Conservation (phyloP, 2,113 vertebrate species). For the Neoarius graeffei region DNA sequence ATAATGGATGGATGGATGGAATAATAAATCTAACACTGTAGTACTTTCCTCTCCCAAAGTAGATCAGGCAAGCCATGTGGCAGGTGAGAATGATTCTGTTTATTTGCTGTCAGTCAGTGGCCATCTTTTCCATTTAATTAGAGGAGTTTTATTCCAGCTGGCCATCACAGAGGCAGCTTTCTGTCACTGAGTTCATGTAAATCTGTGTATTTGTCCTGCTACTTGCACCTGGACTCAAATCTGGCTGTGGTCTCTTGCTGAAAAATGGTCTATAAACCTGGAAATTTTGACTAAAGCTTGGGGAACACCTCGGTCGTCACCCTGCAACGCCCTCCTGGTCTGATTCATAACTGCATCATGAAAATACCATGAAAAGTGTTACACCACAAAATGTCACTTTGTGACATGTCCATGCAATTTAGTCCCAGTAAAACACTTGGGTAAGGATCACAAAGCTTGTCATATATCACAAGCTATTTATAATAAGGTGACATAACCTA, state of each 20-base stretch:
- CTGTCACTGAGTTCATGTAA: constrained; percentile 61
- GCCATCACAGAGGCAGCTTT: constrained; percentile 71
- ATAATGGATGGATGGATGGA: too few species aligned
- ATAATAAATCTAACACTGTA: not conserved
- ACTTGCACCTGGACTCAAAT: constrained; percentile 41
- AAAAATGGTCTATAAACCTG: constrained; percentile 37
- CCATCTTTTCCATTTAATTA: constrained; percentile 65
- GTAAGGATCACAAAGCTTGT: constrained; percentile 13
- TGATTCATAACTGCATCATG: constrained; percentile 49
- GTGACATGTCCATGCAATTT: constrained; percentile 30
- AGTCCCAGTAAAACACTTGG: constrained; percentile 2
- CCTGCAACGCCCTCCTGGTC: constrained; percentile 31
- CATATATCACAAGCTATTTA: constrained; percentile 14
- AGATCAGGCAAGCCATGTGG: constrained; percentile 66
- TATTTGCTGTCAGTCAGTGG: constrained; percentile 68
- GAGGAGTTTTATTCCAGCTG: constrained; percentile 63
- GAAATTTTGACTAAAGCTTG: constrained; percentile 47
- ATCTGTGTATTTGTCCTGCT: constrained; percentile 39
- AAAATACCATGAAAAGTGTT: constrained; percentile 34
- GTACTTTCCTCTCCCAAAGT: constrained; percentile 56
- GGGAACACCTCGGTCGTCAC: constrained; percentile 52
- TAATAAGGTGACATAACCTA: constrained; percentile 11
- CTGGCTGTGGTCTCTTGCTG: constrained; percentile 28
- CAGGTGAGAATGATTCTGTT: constrained; percentile 75
- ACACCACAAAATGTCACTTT: constrained; percentile 32